Evolutionary conservation across 2,888 invertebrate species (phyloP), one percentile per base, ranked within the genome.

Genomic region (Fragum whitleyi): DNA sequence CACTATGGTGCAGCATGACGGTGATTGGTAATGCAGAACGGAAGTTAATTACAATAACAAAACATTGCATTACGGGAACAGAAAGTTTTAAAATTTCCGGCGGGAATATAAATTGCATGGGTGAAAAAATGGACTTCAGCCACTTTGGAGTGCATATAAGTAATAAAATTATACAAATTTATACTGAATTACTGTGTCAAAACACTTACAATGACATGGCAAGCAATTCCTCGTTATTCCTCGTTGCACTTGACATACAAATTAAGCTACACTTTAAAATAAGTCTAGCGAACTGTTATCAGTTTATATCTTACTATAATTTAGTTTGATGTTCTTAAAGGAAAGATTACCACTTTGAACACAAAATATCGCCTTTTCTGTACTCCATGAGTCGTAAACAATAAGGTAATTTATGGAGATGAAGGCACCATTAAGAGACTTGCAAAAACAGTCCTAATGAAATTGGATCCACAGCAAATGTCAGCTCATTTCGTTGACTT

Each of bases 21-120:
- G 14, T 67, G 51, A 74, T 57, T 55, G 29, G 28, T 36, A 53
- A 57, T 75, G 75, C 68, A 68, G 68, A 59, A 69, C 75, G 75
- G 75, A 75, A 57, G 68, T 55, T n/a, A 55, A 47, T 39, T 42
- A 68, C 68, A 39, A 59, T 59, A 75, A 75, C 75, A 75, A 75
- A 75, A 55, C 39, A 28, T 36, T 75, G 75, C 68, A 75, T 68
- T 59, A 57, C 57, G 75, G 75, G 68, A 67, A 21, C 16, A 16
- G 28, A 42, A 59, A 42, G 75, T 75, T 75, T 74, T 6, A 59
- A 75, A 68, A 11, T 39, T n/a, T 42, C 26, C 29, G 68, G 75
- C 75, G 75, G 67, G 75, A 68, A 74, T 57, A 19, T 62, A 28
- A 23, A 36, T 36, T 55, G 32, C 32, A 2, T 67, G 23, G 2